A percentile compares a stretch with the other conserved stretches of the same genome.
Conservation (phyloP, 2,888 invertebrate genomes). For the Drosophila prostipennis region DNA sequence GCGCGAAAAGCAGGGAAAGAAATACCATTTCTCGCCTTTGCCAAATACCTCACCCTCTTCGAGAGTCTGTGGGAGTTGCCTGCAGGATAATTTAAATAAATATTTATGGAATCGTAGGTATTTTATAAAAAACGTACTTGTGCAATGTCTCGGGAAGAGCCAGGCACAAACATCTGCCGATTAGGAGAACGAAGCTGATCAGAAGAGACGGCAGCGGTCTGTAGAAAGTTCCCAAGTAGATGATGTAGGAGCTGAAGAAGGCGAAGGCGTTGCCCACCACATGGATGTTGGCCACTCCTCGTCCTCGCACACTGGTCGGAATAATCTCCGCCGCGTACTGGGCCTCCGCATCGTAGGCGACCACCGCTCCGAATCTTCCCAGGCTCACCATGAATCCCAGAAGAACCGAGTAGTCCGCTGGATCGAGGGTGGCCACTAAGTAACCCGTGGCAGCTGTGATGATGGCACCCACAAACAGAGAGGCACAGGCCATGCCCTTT, state of each 20-base stretch:
- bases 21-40: slow-evolving; percentile 85
- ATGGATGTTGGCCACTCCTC: slow-evolving; percentile 87
- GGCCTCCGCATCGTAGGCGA: slow-evolving; percentile 87
- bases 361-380: slow-evolving; percentile 86
- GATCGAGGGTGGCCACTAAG: slow-evolving; percentile 81
- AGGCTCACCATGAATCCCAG: slow-evolving; percentile 85
- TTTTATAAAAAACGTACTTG: slow-evolving; percentile 61
- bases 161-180: slow-evolving; percentile 86
- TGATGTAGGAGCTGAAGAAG: slow-evolving; percentile 86
- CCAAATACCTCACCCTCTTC: slow-evolving; percentile 86
- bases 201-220: slow-evolving; percentile 86
- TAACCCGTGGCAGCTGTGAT: slow-evolving; percentile 85
- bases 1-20: slow-evolving; percentile 83
- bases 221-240: slow-evolving; percentile 84
- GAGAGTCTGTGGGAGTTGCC: slow-evolving; percentile 86
- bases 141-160: slow-evolving; percentile 86
- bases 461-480: slow-evolving; percentile 85
- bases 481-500: slow-evolving; percentile 86
- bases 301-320: slow-evolving; percentile 87
- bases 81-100: slow-evolving; percentile 23
- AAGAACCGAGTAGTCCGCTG: slow-evolving; percentile 78
- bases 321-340: slow-evolving; percentile 88
- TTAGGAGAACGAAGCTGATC: slow-evolving; percentile 84
- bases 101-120: too few relatives aligned
- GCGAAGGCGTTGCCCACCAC: slow-evolving; percentile 86